Percentiles rank a stretch among this genome's conserved stretches.
These are phyloP conservation scores for Argyresthia goedartella DNA, from an alignment of 2,888 invertebrate genomes.

Conservation along the genomic window DNA sequence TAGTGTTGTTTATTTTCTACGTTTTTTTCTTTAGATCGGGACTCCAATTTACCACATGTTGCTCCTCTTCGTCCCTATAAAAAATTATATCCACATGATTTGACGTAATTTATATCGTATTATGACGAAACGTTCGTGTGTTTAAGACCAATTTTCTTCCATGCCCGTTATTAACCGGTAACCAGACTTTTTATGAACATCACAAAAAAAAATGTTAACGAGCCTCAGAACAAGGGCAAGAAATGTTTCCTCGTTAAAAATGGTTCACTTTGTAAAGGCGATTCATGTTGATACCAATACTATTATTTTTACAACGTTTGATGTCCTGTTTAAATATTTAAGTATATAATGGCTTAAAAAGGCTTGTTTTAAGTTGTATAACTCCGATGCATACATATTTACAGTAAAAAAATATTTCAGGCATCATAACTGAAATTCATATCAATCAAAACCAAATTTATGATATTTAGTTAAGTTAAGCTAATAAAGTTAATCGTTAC, in stretches of 20 bases:
- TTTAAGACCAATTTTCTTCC: conserved; percentile 50
- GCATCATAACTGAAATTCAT: no score
- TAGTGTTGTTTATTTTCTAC: conserved; percentile 43
- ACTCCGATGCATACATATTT: no score
- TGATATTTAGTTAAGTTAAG: no score
- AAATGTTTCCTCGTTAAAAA: conserved; percentile 8
- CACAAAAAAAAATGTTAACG: conserved; percentile 42
- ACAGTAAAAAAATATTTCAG: no score
- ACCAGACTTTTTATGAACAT: conserved; percentile 28
- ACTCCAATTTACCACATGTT: conserved; percentile 66
- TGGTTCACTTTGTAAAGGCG: not conserved
- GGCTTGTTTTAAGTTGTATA: no score
- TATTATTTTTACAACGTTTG: no score
- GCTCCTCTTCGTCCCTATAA: conserved; percentile 31
- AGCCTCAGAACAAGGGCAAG: conserved; percentile 28
- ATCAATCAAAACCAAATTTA: no score
- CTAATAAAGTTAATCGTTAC: no score
- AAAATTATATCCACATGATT: conserved; percentile 64
- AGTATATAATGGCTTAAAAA: no score
- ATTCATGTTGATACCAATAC: no score
- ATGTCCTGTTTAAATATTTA: no score
- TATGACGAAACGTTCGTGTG: conserved; percentile 59
- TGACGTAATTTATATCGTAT: conserved; percentile 58
- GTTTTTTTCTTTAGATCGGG: conserved; percentile 43
- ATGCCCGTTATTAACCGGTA: conserved; percentile 54